A percentile compares a stretch with the other conserved stretches of the same genome.
Evolutionary conservation across 1,140 invertebrate genomes (phyloP).

Genomic region (Zeugodacus cucurbitae): DNA sequence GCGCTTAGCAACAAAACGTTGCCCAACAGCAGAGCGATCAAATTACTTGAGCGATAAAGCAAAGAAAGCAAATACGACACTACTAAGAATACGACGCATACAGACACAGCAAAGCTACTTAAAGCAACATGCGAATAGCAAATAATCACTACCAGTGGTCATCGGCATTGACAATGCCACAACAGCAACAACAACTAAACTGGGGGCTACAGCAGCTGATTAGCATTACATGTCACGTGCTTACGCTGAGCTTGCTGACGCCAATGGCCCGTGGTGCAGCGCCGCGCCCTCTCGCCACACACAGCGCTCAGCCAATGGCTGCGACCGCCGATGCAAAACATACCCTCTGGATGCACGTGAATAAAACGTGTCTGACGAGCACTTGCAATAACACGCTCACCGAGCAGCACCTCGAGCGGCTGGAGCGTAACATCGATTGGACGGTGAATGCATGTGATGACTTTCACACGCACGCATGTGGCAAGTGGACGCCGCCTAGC

Average conservation of each 20-base stretch:
- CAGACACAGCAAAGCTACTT: neutral
- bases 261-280: neutral
- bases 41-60: neutral
- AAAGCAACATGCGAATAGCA: neutral
- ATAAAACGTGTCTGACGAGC: neutral
- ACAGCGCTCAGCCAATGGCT: neutral
- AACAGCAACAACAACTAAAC: neutral
- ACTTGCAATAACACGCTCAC: constrained; percentile 24
- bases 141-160: neutral
- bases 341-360: neutral
- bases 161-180: neutral
- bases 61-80: neutral
- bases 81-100: neutral
- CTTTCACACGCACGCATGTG: constrained; percentile 29
- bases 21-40: neutral
- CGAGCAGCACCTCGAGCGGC: neutral
- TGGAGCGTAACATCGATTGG: neutral
- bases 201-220: neutral
- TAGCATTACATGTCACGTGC: constrained; percentile 11
- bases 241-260: neutral
- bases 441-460: constrained; percentile 30
- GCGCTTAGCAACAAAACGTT: neutral
- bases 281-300: neutral
- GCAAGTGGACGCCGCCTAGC: neutral
- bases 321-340: neutral